Evolutionary conservation across 2,113 vertebrate genomes (phyloP).

Genomic region (Myiozetetes cayanensis): DNA sequence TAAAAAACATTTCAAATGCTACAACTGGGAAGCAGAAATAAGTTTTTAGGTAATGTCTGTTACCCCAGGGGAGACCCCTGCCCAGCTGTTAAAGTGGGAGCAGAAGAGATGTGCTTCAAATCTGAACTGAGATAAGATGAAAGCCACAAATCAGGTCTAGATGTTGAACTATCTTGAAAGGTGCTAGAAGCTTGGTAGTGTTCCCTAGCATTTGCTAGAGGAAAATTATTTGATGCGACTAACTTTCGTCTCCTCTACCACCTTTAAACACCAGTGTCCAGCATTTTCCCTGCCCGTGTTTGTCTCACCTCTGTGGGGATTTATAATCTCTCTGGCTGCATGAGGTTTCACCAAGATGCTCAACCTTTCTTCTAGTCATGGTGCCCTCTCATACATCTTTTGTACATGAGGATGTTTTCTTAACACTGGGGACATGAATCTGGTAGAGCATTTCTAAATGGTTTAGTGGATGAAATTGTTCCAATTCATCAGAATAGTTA

Average conservation of each 20-base stretch:
- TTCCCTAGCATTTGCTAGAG: background rate
- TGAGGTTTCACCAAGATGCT: background rate
- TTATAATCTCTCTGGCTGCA: background rate
- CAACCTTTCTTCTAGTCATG: background rate
- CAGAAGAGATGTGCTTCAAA: background rate
- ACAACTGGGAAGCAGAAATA: background rate
- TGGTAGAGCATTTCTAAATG: background rate
- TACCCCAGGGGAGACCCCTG: background rate
- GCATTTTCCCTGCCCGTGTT: background rate
- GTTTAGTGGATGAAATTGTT: background rate
- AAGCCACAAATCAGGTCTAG: background rate
- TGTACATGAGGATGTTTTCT: background rate
- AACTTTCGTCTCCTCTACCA: background rate
- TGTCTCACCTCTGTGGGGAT: background rate
- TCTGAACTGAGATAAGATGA: background rate
- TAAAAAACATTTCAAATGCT: background rate
- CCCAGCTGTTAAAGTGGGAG: background rate
- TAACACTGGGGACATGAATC: background rate
- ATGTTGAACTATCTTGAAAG: background rate
- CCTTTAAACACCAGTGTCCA: background rate
- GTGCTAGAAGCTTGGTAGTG: background rate
- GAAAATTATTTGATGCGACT: background rate
- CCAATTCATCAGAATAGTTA: background rate
- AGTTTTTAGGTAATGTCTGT: background rate
- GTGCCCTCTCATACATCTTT: background rate